Percentiles rank a stretch among this genome's conserved stretches.
These are phyloP conservation scores for Halictus ligatus DNA, from an alignment of 2,888 invertebrate genomes.

Conservation along the genomic window DNA sequence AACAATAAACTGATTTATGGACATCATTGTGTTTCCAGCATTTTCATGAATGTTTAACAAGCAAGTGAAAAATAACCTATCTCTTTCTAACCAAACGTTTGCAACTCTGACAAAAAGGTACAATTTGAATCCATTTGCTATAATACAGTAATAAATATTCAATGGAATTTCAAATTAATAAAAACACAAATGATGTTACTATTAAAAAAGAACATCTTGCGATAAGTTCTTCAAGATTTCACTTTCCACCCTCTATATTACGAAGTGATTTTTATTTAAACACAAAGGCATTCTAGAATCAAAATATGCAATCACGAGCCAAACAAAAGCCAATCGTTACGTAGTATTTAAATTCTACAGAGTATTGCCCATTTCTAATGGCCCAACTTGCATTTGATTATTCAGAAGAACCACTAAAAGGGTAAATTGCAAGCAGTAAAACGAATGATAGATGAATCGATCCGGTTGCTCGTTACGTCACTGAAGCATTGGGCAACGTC, in stretches of 20 bases:
- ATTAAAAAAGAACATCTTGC: no score
- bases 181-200: no score
- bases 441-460: slow-evolving; percentile 8
- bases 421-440: slow-evolving; percentile 1
- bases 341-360: background rate
- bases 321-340: background rate
- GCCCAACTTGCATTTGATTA: background rate
- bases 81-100: no score
- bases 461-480: slow-evolving; percentile 29
- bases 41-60: background rate
- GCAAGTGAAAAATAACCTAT: no score
- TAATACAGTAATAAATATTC: no score
- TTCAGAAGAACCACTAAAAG: slow-evolving; percentile 2
- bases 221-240: no score
- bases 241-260: no score
- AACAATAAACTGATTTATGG: background rate
- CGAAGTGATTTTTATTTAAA: background rate
- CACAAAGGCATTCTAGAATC: background rate
- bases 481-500: slow-evolving; percentile 23
- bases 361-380: background rate
- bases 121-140: no score
- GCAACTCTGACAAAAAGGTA: no score
- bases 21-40: background rate
- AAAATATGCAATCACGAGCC: background rate
- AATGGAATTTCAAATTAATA: no score